phyloP scores from a whole-genome alignment of 2,113 vertebrate species.

The Lucifuga dentata region DNA sequence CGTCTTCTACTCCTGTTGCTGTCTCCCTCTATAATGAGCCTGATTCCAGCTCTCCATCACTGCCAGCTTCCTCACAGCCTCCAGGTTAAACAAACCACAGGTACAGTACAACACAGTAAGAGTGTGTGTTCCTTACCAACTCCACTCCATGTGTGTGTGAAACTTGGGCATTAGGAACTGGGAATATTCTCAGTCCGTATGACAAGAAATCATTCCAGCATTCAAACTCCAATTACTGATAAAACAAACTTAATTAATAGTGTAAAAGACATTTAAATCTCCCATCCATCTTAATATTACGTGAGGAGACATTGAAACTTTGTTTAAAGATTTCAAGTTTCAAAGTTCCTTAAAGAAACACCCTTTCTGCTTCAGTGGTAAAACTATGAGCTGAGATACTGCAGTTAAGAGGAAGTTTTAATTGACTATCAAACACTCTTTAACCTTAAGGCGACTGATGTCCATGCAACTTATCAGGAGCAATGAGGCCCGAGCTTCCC shows the following conservation, averaged over 20 bases:
- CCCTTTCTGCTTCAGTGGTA: neutral
- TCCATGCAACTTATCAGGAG: neutral
- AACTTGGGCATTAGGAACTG: neutral
- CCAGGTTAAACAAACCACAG: slow-evolving; percentile 71
- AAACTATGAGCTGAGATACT: no score
- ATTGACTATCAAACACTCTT: no score
- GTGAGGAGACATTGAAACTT: no score
- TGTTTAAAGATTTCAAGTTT: no score
- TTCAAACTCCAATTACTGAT: neutral
- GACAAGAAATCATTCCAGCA: neutral
- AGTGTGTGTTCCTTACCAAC: slow-evolving; percentile 12
- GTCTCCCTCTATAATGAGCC: slow-evolving; percentile 29
- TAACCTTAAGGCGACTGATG: neutral
- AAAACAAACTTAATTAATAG: neutral
- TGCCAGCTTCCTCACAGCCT: slow-evolving; percentile 61
- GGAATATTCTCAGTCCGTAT: slow-evolving; percentile 2
- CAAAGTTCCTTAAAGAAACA: neutral
- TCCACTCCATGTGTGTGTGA: neutral
- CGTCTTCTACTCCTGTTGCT: neutral
- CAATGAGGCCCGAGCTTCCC: neutral
- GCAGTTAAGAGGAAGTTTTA: no score
- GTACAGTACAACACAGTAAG: slow-evolving; percentile 22
- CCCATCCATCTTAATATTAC: neutral
- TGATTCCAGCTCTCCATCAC: slow-evolving; percentile 23
- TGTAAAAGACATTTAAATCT: neutral